These are phyloP conservation scores for Cyrtorhinus lividipennis DNA, from an alignment of 1,140 invertebrate genomes.

Conservation along the genomic window DNA sequence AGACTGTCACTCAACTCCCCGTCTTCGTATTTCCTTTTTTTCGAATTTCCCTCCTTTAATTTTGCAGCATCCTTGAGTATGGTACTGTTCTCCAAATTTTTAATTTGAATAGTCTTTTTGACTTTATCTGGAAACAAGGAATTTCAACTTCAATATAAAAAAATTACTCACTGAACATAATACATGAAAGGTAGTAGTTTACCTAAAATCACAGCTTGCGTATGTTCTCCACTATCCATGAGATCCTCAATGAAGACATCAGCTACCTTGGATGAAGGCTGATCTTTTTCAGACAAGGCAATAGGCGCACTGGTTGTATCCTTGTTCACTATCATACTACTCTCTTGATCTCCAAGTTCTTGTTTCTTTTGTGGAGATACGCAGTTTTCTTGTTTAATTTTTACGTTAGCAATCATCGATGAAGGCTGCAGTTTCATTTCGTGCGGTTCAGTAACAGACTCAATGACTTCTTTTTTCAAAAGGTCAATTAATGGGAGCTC, in stretches of 20 bases:
- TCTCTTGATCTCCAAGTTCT: too few relatives aligned
- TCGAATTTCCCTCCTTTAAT: slow-evolving; percentile 31
- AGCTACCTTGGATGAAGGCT: too few relatives aligned
- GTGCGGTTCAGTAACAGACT: not conserved
- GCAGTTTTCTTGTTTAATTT: too few relatives aligned
- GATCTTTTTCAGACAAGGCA: too few relatives aligned
- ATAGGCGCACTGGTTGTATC: too few relatives aligned
- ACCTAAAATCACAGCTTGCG: too few relatives aligned
- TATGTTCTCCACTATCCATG: slow-evolving; percentile 3
- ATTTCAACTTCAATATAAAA: too few relatives aligned
- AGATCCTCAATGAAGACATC: slow-evolving; percentile 22
- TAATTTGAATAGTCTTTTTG: slow-evolving; percentile 28
- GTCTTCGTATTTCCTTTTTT: slow-evolving; percentile 39
- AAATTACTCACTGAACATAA: too few relatives aligned
- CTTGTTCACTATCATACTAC: too few relatives aligned
- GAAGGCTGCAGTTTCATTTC: slow-evolving; percentile 3
- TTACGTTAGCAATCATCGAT: slow-evolving; percentile 12
- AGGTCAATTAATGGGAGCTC: slow-evolving; percentile 17
- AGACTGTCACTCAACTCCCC: slow-evolving; percentile 43
- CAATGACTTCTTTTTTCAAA: not conserved
- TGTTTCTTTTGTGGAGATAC: too few relatives aligned
- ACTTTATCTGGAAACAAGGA: slow-evolving; percentile 31
- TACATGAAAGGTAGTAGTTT: too few relatives aligned
- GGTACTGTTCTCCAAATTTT: slow-evolving; percentile 46
- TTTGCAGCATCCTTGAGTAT: slow-evolving; percentile 47